Percentiles rank a stretch among this genome's conserved stretches.
Conservation (phyloP, 2,797 vertebrate species). For the Moxostoma hubbsi region DNA sequence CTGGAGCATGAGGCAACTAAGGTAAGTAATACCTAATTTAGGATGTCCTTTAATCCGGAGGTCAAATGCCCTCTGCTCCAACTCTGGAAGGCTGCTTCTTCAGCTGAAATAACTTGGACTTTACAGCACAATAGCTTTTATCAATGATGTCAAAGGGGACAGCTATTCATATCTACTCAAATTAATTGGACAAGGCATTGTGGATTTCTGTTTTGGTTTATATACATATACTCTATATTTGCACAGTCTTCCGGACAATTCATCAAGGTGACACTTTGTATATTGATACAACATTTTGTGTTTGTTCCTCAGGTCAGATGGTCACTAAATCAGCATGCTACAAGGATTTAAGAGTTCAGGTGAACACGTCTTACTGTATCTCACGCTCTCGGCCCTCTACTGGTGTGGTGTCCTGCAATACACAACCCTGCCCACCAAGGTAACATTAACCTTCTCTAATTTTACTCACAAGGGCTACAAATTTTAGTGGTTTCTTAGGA, state of each 20-base stretch:
- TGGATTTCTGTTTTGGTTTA: neutral
- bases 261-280: neutral
- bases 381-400: constrained; percentile 76
- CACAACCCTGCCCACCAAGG: constrained; percentile 81
- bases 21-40: constrained; percentile 70
- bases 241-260: too few species aligned
- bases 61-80: constrained; percentile 67
- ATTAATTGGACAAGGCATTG: neutral
- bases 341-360: constrained; percentile 81
- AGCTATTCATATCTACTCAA: neutral
- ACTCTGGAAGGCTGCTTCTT: constrained; percentile 31
- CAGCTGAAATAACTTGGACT: constrained; percentile 13
- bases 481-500: too few species aligned
- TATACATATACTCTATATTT: too few species aligned
- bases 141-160: neutral
- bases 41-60: constrained; percentile 63
- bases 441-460: constrained; percentile 41
- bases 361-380: constrained; percentile 84
- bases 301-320: constrained; percentile 79
- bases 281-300: constrained; percentile 1
- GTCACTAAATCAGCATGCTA: constrained; percentile 82
- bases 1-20: neutral
- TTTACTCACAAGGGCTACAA: neutral
- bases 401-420: constrained; percentile 80
- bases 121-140: neutral